Conservation (phyloP, 2,888 invertebrate genomes). For the Cryptophagus acutangulus region DNA sequence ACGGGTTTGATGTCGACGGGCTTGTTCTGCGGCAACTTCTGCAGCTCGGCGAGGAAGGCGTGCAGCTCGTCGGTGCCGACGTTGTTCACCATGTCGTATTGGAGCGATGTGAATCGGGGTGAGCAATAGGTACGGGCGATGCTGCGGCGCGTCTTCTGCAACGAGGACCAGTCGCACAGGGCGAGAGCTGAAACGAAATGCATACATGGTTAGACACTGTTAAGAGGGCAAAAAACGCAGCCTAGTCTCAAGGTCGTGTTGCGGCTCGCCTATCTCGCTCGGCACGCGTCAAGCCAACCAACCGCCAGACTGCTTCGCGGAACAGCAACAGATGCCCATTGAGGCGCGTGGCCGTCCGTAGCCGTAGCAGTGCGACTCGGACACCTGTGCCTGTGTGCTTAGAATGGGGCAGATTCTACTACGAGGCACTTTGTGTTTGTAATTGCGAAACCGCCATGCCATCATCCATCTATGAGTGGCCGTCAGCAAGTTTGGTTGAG, state of each 20-base stretch:
- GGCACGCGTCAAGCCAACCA: constrained; percentile 34
- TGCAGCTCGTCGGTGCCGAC: constrained; percentile 63
- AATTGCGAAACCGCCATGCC: not conserved
- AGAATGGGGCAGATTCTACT: too few relatives aligned
- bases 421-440: not conserved
- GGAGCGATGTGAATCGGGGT: constrained; percentile 67
- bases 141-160: constrained; percentile 73
- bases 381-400: constrained; percentile 24
- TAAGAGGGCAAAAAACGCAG: constrained; percentile 34
- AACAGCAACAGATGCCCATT: constrained; percentile 31
- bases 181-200: constrained; percentile 66
- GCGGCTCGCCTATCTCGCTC: constrained; percentile 25
- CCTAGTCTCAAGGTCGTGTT: constrained; percentile 36
- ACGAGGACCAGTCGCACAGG: constrained; percentile 80
- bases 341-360: constrained; percentile 30
- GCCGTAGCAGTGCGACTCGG: constrained; percentile 10
- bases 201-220: constrained; percentile 17
- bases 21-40: constrained; percentile 46
- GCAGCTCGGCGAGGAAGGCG: constrained; percentile 57
- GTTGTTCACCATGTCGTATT: constrained; percentile 66
- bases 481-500: too few relatives aligned
- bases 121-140: constrained; percentile 77
- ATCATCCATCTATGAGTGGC: too few relatives aligned
- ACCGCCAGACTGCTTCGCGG: constrained; percentile 31
- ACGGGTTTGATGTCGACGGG: constrained; percentile 63